phyloP scores from a whole-genome alignment of 2,888 invertebrate genomes.

The Mylabris sibirica region DNA sequence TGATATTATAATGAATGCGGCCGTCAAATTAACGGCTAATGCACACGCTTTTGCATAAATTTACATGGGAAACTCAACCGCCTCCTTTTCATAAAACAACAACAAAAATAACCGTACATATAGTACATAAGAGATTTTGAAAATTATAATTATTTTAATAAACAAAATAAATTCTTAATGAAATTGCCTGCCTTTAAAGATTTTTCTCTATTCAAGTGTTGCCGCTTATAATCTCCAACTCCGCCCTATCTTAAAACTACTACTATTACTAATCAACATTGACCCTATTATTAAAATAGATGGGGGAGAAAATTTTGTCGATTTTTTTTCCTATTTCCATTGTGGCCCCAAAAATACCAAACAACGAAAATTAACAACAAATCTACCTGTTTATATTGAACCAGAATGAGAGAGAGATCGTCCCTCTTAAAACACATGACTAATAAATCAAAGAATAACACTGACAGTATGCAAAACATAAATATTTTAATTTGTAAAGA shows the following conservation, averaged over 20 bases:
- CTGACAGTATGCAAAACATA: slow-evolving; percentile 55
- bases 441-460: slow-evolving; percentile 39
- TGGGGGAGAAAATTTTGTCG: neutral
- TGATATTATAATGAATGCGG: slow-evolving; percentile 50
- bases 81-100: slow-evolving; percentile 6
- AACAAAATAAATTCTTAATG: neutral
- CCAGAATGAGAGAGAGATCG: neutral
- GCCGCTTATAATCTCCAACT: slow-evolving; percentile 9
- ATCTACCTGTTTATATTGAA: neutral
- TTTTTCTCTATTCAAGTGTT: neutral
- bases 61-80: slow-evolving; percentile 52
- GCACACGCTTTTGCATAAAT: slow-evolving; percentile 58
- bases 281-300: slow-evolving; percentile 6
- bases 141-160: too few relatives aligned
- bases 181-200: neutral
- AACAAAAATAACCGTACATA: neutral
- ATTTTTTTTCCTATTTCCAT: neutral
- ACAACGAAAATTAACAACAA: neutral
- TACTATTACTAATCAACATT: slow-evolving; percentile 11
- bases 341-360: neutral
- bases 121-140: too few relatives aligned
- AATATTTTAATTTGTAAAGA: slow-evolving; percentile 58
- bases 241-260: neutral
- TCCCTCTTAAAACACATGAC: slow-evolving; percentile 10
- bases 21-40: slow-evolving; percentile 57